Evolutionary conservation across 35 echinoderm and acorn worm species (phyloP), one percentile per base, ranked within the genome.

Genomic region (Holothuria glaberrima): DNA sequence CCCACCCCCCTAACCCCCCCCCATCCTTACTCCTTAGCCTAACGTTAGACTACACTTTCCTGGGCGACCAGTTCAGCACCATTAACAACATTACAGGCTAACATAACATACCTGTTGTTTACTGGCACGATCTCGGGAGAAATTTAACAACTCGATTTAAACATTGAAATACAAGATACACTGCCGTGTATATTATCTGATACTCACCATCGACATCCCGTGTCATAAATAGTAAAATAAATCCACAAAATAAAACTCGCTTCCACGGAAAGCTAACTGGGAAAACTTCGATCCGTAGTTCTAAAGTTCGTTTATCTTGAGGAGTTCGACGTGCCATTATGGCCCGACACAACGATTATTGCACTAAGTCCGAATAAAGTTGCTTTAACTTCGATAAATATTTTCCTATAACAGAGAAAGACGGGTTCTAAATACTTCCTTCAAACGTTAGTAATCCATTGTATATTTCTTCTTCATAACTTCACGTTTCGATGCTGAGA

Each of bases 241-340:
- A 38, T 38, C 71, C 71, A 75, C 33, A 75, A 41, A 20, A 21
- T 33, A 69, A 75, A 12, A 35, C 44, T 38, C 41, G 0, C 41
- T 45, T 31, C 34, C 3, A 38, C 9, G 31, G 21, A 13, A 69
- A 30, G 66, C 31, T 27, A 9, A 7, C 2, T 4, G 36, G 2
- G 7, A 41, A 41, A 41, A 30, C 24, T 30, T 75, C 31, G 31
- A 75, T 75, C 71, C 71, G 14, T 41, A 75, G 71, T 41, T 75
- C 71, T 38, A 75, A 75, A 75, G 71, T 75, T 75, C 71, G 71
- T 75, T 75, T 75, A 41, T 75, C 71, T 21, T 41, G 33, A n/a
- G 70, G 32, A 33, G 71, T 75, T 21, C 4, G 71, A 18, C 16
- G 71, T 4, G 32, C 33, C 71, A 75, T 75, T 75, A 12, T 21